These are phyloP conservation scores for Zaprionus camerounensis DNA, from an alignment of 1,140 invertebrate genomes.

Conservation along the genomic window DNA sequence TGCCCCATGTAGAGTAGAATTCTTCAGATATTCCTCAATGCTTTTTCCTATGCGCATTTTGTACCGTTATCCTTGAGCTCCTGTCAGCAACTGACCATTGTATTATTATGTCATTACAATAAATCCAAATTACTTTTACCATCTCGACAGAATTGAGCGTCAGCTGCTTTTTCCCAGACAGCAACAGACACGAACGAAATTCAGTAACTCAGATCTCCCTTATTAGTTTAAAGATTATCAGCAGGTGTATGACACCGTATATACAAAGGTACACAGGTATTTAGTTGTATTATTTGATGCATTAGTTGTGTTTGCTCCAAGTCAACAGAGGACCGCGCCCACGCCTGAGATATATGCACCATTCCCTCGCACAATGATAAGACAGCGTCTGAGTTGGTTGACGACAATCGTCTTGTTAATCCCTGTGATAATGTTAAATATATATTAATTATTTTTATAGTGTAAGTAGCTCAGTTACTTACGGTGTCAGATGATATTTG, in stretches of 20 bases:
- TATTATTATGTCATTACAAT: background rate
- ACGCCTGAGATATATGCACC: background rate
- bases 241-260: background rate
- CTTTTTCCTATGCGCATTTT: constrained; percentile 54
- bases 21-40: constrained; percentile 81
- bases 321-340: constrained; percentile 14
- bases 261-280: background rate
- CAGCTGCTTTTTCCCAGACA: constrained; percentile 57
- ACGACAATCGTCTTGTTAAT: constrained; percentile 17
- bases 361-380: constrained; percentile 13
- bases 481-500: background rate
- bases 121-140: constrained; percentile 4
- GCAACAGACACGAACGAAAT: constrained; percentile 36
- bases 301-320: constrained; percentile 5
- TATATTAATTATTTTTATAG: constrained; percentile 2
- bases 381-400: background rate
- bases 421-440: constrained; percentile 2
- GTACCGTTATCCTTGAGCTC: background rate
- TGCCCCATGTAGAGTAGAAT: constrained; percentile 86
- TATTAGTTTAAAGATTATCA: constrained; percentile 20
- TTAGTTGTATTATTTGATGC: constrained; percentile 8
- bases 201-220: constrained; percentile 4
- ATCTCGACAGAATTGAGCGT: constrained; percentile 15
- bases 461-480: background rate
- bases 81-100: constrained; percentile 11